Evolutionary conservation across 1,140 invertebrate species (phyloP), one percentile per base, ranked within the genome.

Genomic region (Oreohelix idahoensis): DNA sequence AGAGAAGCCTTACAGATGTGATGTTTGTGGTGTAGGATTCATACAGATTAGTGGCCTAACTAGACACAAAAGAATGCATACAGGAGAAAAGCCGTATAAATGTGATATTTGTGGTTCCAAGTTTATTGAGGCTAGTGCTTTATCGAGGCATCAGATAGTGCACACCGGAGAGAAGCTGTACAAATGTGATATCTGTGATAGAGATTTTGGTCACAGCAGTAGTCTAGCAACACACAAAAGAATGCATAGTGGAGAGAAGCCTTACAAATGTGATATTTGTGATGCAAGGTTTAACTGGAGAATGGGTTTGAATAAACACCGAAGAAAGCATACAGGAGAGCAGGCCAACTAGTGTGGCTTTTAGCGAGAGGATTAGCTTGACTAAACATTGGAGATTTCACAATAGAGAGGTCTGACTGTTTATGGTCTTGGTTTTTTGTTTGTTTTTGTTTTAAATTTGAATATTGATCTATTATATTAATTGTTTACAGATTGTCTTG

Each of bases 81-180:
- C 63, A 2, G 63, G 63, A 17, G 63, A 66, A n/a, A 66, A 35
- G 29, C 63, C 63, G 8, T 66, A 66, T 17, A 66, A 32, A 35
- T 66, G 63, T 66, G 63, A 66, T 32, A 17, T 38, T 32, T 74
- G 71, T 39, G 38, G 38, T 49, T 10, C 20, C 26, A 11, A 10
- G 38, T 74, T 74, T 74, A 49, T 4, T 8, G 4, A 39, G 4
- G 39, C 1, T 1, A 39, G 71, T 42, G n/a, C 2, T 23, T 49
- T 74, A 29, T 42, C 17, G 11, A 5, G n/a, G 23, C 71, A 74
- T 35, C 71, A 5, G 10, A 42, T 4, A 20, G 29, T 74, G 20
- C 71, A 74, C 71, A 74, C 71, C 2, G 71, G 71, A 58, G 71
- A 74, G 71, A 74, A 74, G n/a, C 71, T 36, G 2, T 42, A 42